Evolutionary conservation across 2,797 vertebrate species (phyloP), one percentile per base, ranked within the genome.

Genomic region (Protosalanx chinensis): DNA sequence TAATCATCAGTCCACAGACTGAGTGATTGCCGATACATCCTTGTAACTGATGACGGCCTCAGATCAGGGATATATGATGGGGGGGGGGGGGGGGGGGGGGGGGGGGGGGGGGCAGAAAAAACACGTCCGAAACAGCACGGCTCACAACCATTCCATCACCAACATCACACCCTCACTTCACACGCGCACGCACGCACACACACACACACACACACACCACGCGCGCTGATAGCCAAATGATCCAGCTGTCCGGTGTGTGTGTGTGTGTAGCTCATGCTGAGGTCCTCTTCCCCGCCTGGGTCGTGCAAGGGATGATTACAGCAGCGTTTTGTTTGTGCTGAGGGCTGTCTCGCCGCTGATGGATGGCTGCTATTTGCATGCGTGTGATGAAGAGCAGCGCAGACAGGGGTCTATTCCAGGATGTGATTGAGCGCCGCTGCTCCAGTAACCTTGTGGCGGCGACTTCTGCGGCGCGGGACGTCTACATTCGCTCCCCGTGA

Each of bases 301-400:
- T 72, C 64, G 74, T 62, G 62, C 8, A n/a, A 64, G 58, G 61
- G 80, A 83, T 80, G 74, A 81, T 79, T 73, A 75, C 35, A 16
- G 77, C 57, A 29, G 76, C 64, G 72, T 59, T 80, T 79, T 76
- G 70, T 80, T 82, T 83, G 77, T 77, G 64, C 74, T 70, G 71
- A 75, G 68, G 57, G 66, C 74, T 78, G 82, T 73, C 73, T 57
- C 65, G 2, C 51, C n/a, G 27, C 61, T 88, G 88, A 91, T 83
- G 72, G 85, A 86, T 87, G 83, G 64, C 49, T 83, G 87, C 85
- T 84, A 85, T 89, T 86, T 87, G 81, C 77, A 80, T 86, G 32
- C 70, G 79, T 80, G 71, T 76, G 78, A 88, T 86, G 79, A 88
- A 86, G 84, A 84, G 77, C 7, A 10, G 8, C 37, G 2, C 5